Conservation (phyloP, 2,888 invertebrate genomes). For the Cataglyphis cursor region DNA sequence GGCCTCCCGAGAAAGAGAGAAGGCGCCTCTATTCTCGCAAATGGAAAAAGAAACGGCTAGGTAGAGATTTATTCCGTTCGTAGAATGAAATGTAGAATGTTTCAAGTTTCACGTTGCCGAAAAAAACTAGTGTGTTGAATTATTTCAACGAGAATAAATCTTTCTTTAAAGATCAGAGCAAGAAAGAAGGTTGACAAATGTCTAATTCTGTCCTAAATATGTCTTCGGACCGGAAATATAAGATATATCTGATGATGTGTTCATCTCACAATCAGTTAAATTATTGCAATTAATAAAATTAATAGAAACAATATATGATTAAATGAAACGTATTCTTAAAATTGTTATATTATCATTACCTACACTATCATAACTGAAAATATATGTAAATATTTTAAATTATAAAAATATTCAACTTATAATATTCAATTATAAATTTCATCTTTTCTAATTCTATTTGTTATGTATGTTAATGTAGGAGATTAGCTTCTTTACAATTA, state of each 20-base stretch:
- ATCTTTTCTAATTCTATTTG: neutral
- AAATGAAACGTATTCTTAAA: neutral
- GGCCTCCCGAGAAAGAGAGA: neutral
- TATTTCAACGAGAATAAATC: slow-evolving; percentile 16
- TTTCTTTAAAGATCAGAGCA: neutral
- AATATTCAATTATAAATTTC: neutral
- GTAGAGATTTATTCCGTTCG: slow-evolving; percentile 24
- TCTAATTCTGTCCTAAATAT: neutral
- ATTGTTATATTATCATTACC: neutral
- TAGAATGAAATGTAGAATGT: slow-evolving; percentile 21
- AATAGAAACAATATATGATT: neutral
- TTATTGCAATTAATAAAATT: neutral
- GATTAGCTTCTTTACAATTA: neutral
- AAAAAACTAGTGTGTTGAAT: neutral
- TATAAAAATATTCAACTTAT: neutral
- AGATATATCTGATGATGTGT: neutral
- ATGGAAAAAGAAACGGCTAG: slow-evolving; percentile 2
- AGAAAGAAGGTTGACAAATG: neutral
- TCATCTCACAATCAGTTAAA: neutral
- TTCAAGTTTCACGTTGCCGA: slow-evolving; percentile 12
- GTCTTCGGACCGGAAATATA: neutral
- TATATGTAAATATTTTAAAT: neutral
- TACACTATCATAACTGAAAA: neutral
- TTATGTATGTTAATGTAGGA: neutral
- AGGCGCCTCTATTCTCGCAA: slow-evolving; percentile 1